Base-by-base conservation (phyloP, 92 coral and sea anemone genomes). In the Pocillopora grandis region DNA sequence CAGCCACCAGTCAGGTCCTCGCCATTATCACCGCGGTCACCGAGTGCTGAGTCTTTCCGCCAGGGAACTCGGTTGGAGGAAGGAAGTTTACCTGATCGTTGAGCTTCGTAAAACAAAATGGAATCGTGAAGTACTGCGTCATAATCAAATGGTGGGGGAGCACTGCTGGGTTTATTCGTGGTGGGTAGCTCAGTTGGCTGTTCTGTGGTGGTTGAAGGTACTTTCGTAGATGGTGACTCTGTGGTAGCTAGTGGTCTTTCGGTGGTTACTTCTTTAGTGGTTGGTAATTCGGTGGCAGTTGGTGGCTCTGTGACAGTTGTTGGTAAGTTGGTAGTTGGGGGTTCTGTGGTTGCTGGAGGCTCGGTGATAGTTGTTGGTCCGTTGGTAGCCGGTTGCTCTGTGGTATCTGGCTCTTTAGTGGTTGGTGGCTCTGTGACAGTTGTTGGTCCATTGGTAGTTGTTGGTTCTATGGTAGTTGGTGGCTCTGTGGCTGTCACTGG, bases 101-200 rank as follows among this genome's bases (percentile, higher is more conserved):
- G 98, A 9, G 95, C 97, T 63, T 95, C 98, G 88, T 90, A 95
- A 83, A 95, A 95, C 79, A 95, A 87, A 37, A 95, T 92, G 49
- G 98, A 95, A 62, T 93, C 87, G 76, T 80, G 94, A 13, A 95
- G 88, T 13, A 92, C 94, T 52, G 66, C 86, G 66, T 80, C 66
- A 80, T 95, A 95, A 70, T 88, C 80, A 71, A 87, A 88, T 61
- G 0, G 19, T 17, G 71, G 71, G 12, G 71, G 81, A 56, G 70
- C 9, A 27, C 11, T 13, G 67, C 16, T 16, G 31, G 31, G 31
- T 62, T 19, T 27, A 27, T 27, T 27, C 31, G 31, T 27, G 0
- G 31, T 27, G 31, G 31, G 31, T 27, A 27, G 31, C 31, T 27
- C 31, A 27, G 31, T 27, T 7, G 89, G 76, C 42, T 27, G 75